A percentile compares a stretch with the other conserved stretches of the same genome.
Conservation (phyloP, 2,888 invertebrate genomes). For the Acronicta aceris region DNA sequence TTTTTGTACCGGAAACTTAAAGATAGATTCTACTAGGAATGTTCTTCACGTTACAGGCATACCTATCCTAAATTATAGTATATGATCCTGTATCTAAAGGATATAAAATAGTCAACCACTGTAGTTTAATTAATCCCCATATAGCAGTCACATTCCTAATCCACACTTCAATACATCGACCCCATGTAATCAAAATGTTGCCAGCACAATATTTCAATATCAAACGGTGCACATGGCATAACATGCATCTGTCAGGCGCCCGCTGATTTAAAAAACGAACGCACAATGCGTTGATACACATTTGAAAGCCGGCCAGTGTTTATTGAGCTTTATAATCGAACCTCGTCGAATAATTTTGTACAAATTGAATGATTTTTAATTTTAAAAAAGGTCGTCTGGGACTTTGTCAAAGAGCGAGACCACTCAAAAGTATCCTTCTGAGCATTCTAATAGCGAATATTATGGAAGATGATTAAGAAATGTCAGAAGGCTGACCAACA, state of each 20-base stretch:
- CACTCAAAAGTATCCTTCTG: too few relatives aligned
- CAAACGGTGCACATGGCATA: constrained; percentile 80
- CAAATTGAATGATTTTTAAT: neutral
- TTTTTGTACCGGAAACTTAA: too few relatives aligned
- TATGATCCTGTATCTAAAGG: too few relatives aligned
- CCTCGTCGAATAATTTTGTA: neutral
- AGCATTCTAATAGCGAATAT: neutral
- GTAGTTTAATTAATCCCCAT: constrained; percentile 1
- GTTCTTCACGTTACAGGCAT: too few relatives aligned
- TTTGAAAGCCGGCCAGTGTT: constrained; percentile 60
- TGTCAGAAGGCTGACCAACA: too few relatives aligned
- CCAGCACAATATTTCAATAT: constrained; percentile 70
- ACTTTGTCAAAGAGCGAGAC: neutral
- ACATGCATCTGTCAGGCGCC: constrained; percentile 85
- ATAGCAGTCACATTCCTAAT: constrained; percentile 33
- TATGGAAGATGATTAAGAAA: neutral
- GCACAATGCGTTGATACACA: constrained; percentile 77
- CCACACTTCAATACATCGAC: constrained; percentile 40
- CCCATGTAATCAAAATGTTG: constrained; percentile 55
- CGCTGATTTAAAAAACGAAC: constrained; percentile 84
- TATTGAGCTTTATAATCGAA: constrained; percentile 34
- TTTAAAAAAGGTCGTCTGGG: neutral
- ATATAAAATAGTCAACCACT: too few relatives aligned
- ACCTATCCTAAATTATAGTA: too few relatives aligned
- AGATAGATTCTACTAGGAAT: too few relatives aligned